Conservation (phyloP, 2,113 vertebrate species). For the Pollimyrus isidori region DNA sequence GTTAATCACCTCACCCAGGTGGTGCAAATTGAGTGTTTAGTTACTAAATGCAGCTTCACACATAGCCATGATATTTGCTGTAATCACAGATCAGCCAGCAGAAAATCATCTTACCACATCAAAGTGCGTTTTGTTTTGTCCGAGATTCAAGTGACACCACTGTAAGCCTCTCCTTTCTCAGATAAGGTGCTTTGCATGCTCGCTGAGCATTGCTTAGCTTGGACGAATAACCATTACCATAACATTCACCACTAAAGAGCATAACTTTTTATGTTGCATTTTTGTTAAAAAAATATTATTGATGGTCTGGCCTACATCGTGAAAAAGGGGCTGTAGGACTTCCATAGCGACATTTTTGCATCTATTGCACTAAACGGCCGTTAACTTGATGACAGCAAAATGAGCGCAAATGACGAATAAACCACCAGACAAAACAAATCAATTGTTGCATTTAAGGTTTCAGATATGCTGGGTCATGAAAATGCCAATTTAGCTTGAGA, state of each 20-base stretch:
- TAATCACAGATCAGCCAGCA: background rate
- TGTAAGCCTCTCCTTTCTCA: background rate
- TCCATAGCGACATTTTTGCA: background rate
- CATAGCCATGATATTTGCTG: background rate
- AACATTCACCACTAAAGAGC: background rate
- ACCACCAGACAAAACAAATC: conserved; percentile 49
- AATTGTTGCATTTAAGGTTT: conserved; percentile 33
- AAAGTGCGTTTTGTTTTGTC: background rate
- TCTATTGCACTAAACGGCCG: background rate
- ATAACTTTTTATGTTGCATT: background rate
- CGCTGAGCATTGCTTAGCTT: background rate
- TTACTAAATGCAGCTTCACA: background rate
- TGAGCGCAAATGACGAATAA: conserved; percentile 30
- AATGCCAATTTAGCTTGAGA: background rate
- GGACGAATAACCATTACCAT: background rate
- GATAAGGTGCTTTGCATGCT: background rate
- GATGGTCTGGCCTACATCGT: background rate
- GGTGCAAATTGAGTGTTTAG: background rate
- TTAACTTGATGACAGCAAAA: background rate
- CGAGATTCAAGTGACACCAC: background rate
- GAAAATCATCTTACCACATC: background rate
- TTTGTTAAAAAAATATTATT: background rate
- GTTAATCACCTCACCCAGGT: background rate
- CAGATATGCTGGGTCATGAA: background rate
- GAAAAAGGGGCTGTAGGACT: background rate